Base-by-base conservation (phyloP, 2,797 vertebrate species). In the Siniperca undulata region DNA sequence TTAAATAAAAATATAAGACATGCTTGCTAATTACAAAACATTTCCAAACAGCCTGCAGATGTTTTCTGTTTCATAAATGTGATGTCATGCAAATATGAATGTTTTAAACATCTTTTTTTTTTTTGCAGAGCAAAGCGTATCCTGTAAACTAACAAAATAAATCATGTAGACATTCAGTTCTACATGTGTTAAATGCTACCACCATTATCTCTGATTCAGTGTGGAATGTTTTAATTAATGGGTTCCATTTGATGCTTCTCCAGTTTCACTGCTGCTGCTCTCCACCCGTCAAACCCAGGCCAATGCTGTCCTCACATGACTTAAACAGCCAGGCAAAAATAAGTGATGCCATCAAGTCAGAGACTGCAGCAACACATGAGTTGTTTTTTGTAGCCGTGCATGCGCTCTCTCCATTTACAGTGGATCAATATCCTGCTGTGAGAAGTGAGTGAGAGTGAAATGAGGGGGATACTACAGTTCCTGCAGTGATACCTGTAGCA, bases 401-500 rank as follows among this genome's bases (percentile, higher is more conserved):
- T 72, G 46, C 17, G 50, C 76, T 82, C 70, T 27, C 78, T 89
- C 81, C 75, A 44, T 83, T 84, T 78, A 71, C 34, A 52, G 53
- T 40, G 72, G 71, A 89, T 91, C 84, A 42, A 92, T 89, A 86
- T 30, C 50, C 56, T 50, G 66, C 83, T 80, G 74, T 74, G 79
- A 83, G 78, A 70, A 70, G 68, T n/a, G 68, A 80, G 70, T 16
- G 77, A 77, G 82, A 76, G 74, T 77, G 50, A 87, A 89, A 91
- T 52, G 42, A 36, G 27, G 22, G n/a, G 46, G 62, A 59, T 61
- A 52, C 64, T 58, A 71, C 30, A 24, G 78, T 62, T 78, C 87
- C 87, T 82, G 89, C 83, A 71, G 77, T 42, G 64, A 68, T 80
- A 91, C 86, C 81, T 92, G 86, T 77, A 81, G 78, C 77, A 71